Evolutionary conservation across 2,797 vertebrate genomes (phyloP).

Genomic region (Huso huso): DNA sequence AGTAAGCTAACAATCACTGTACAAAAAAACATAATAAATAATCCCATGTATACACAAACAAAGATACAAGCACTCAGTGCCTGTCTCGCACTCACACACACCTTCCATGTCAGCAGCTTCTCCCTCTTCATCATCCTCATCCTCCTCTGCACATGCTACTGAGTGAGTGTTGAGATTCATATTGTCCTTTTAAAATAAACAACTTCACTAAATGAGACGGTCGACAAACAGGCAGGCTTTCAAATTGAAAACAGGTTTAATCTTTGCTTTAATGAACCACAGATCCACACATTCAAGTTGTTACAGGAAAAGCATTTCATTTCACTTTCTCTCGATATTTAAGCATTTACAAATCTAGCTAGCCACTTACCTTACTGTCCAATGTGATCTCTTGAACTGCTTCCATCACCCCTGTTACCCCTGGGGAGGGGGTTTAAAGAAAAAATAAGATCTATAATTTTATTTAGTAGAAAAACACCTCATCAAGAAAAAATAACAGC

Average conservation of each 20-base stretch:
- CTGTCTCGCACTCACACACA: constrained; percentile 31
- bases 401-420: constrained; percentile 73
- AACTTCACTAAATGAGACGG: neutral
- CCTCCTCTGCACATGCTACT: constrained; percentile 55
- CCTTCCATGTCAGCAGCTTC: constrained; percentile 98
- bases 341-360: neutral
- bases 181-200: constrained; percentile 45
- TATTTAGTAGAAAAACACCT: neutral
- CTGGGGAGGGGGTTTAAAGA: constrained; percentile 40
- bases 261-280: neutral
- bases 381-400: constrained; percentile 85
- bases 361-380: constrained; percentile 81
- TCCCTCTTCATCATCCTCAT: constrained; percentile 82
- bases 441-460: neutral
- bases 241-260: no score
- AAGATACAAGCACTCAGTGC: neutral
- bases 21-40: no score
- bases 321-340: no score
- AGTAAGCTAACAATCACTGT: no score
- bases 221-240: neutral
- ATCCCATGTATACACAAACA: neutral
- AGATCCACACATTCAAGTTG: neutral
- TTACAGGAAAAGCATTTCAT: no score
- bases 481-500: no score
- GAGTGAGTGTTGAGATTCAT: constrained; percentile 58